These are phyloP conservation scores for Podiceps cristatus DNA, from an alignment of 2,113 vertebrate species.

Conservation along the genomic window DNA sequence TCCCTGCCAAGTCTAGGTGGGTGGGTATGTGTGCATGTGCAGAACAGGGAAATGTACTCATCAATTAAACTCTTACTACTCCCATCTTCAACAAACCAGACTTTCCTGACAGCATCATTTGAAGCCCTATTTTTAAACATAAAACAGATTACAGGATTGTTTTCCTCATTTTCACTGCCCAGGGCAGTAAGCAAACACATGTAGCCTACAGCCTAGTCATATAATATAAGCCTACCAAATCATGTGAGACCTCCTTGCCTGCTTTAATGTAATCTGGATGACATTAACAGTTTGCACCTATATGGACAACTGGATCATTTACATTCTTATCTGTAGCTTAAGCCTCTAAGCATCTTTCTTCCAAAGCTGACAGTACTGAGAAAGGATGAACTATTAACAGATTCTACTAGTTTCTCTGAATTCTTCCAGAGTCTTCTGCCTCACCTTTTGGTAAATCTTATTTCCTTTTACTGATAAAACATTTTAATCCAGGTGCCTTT, in stretches of 20 bases:
- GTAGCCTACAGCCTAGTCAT: not conserved
- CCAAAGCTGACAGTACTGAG: not conserved
- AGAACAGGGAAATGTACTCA: not conserved
- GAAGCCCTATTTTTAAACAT: not conserved
- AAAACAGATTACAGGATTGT: not conserved
- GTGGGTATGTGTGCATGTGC: not conserved
- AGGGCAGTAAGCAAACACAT: not conserved
- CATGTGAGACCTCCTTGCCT: not conserved
- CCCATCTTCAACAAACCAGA: not conserved
- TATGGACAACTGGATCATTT: not conserved
- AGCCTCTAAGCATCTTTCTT: not conserved
- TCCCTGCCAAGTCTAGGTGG: too few species aligned
- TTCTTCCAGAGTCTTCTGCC: not conserved
- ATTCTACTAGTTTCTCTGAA: not conserved
- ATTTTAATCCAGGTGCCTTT: not conserved
- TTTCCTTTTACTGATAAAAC: not conserved
- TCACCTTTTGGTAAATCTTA: not conserved
- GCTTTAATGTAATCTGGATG: not conserved
- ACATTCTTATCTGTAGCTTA: not conserved
- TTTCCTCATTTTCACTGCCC: not conserved
- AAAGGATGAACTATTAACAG: not conserved
- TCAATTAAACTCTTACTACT: not conserved
- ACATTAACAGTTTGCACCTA: not conserved
- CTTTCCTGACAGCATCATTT: not conserved
- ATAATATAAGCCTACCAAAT: not conserved